A percentile compares a stretch with the other conserved stretches of the same genome.
These are phyloP conservation scores for Epirrhoe tristata DNA, from an alignment of 2,888 invertebrate species.

Conservation along the genomic window DNA sequence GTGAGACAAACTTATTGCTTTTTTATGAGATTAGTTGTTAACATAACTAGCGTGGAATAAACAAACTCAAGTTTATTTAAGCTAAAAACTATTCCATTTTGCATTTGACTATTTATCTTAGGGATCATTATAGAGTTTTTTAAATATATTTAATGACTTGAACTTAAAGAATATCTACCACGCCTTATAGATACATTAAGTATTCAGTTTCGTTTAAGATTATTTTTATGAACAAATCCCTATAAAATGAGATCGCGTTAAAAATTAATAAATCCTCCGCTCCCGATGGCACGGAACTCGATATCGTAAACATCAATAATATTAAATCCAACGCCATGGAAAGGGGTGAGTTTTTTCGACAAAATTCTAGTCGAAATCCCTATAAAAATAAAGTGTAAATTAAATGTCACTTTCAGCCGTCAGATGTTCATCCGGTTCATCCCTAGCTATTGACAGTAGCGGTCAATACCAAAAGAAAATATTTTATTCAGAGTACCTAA, in stretches of 20 bases:
- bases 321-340: constrained; percentile 34
- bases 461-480: constrained; percentile 8
- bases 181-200: not conserved
- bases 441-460: constrained; percentile 10
- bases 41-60: too few species aligned
- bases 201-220: not conserved
- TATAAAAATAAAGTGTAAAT: constrained; percentile 58
- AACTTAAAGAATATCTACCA: too few species aligned
- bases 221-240: not conserved
- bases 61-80: too few species aligned
- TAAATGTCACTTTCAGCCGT: constrained; percentile 60
- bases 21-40: not conserved
- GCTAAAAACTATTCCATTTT: too few species aligned
- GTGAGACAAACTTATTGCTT: not conserved
- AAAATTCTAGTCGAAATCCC: constrained; percentile 46
- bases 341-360: constrained; percentile 40
- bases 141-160: too few species aligned
- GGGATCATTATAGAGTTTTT: too few species aligned
- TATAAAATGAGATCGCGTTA: constrained; percentile 6
- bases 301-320: constrained; percentile 45
- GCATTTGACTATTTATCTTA: too few species aligned
- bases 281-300: constrained; percentile 25
- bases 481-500: not conserved
- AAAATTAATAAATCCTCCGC: constrained; percentile 17
- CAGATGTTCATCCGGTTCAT: constrained; percentile 39